Base-by-base conservation (phyloP, 2,888 invertebrate species). In the Mimas tiliae region DNA sequence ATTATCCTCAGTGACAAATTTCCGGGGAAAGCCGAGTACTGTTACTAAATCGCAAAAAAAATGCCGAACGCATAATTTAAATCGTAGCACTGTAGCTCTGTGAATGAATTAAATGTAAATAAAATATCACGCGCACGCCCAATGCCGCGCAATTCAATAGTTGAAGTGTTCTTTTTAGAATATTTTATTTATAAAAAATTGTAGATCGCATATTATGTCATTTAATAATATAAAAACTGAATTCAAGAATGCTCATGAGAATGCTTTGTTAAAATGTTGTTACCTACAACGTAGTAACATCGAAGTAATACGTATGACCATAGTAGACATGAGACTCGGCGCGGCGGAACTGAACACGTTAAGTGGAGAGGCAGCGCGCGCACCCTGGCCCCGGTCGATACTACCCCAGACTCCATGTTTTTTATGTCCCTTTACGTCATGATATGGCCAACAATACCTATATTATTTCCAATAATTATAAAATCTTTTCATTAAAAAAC, bases 321-420 rank as follows among this genome's bases (percentile, higher is more conserved):
- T 72, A 53, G 47, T 52, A 72, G 77, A 73, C 78, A 74, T 75
- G 78, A 77, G 72, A 72, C 55, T 76, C 71, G 72, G 52, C 70
- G 68, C 27, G 27, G 68, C 68, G 69, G 65, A 73, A 76, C 72
- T 73, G 70, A 68, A 64, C 71, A 69, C 67, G 72, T 71, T 69
- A 73, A 73, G 72, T 73, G 74, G 70, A 69, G 77, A 72, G 76
- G 85, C 81, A 82, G 87, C 92, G 93, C 93, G 93, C 93, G 92
- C 90, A 85, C 80, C 70, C 75, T 74, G 73, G 70, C 76, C 83
- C 86, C 88, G 93, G 91, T 93, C 93, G 93, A 93, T 93, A 92
- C 82, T 77, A 84, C 86, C 86, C 89, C 90, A 92, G 90, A 91
- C 92, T 91, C 88, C 83, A 90, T 89, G 87, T 91, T 93, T 92